Conservation (phyloP, 2,113 vertebrate genomes). For the Plestiodon gilberti region DNA sequence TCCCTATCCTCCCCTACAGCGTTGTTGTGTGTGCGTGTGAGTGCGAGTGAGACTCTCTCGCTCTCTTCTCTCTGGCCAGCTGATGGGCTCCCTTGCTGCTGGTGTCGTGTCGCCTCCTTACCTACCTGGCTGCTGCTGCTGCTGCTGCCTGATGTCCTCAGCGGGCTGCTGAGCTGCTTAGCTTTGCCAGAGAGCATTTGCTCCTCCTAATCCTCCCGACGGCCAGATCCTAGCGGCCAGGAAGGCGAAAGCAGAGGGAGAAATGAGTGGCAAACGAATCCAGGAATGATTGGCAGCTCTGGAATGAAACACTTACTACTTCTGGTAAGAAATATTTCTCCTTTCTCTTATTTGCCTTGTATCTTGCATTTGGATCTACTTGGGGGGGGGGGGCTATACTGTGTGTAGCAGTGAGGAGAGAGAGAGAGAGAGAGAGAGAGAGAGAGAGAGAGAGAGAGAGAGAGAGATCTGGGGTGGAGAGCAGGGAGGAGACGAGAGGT, state of each 20-base stretch:
- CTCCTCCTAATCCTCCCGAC: slow-evolving; percentile 87
- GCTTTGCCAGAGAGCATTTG: slow-evolving; percentile 72
- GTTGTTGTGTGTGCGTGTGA: neutral
- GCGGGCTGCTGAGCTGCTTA: slow-evolving; percentile 80
- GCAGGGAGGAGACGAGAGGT: neutral
- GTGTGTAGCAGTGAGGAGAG: slow-evolving; percentile 1
- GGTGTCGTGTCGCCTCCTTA: slow-evolving; percentile 46
- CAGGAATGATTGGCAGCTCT: slow-evolving; percentile 47
- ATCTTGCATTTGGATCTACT: neutral
- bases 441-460: neutral
- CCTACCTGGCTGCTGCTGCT: slow-evolving; percentile 61
- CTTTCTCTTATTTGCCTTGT: slow-evolving; percentile 34
- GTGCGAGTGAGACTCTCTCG: neutral
- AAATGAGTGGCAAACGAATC: slow-evolving; percentile 44
- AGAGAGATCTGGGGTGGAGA: neutral
- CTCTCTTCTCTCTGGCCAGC: slow-evolving; percentile 5
- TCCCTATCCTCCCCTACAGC: neutral
- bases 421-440: neutral
- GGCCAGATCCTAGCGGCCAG: slow-evolving; percentile 76
- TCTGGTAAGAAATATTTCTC: slow-evolving; percentile 76
- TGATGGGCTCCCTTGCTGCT: slow-evolving; percentile 71
- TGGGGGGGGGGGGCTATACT: neutral
- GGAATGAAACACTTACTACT: slow-evolving; percentile 27
- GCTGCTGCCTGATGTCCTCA: too few relatives aligned
- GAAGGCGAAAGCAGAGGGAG: slow-evolving; percentile 32